Base-by-base conservation (phyloP, 2,888 invertebrate genomes). In the Yponomeuta evonymella region DNA sequence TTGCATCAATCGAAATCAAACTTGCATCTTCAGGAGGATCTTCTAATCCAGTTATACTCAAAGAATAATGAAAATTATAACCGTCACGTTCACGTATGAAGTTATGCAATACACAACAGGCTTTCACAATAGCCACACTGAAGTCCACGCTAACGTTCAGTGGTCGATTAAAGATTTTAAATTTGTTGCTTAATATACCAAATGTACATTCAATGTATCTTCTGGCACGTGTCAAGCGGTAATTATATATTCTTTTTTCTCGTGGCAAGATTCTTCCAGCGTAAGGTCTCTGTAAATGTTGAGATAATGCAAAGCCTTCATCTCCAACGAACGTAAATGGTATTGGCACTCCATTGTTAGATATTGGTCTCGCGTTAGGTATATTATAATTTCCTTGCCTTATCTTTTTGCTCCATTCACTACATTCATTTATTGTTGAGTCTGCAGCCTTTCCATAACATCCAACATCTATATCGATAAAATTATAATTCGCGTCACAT, bases 251-350 rank as follows among this genome's bases (percentile, higher is more conserved):
- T 71, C 43, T 43, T 48, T 72, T 63, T 73, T 72, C 15, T 72
- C 67, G 70, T 69, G 72, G 33, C 58, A 72, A 72, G 29, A n/a
- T 29, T 67, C 69, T 71, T 29, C 72, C 71, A 69, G 70, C 71
- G 62, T 73, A 73, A 58, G 72, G 71, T 72, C 72, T 74, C 70
- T 69, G 69, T 67, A 74, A 70, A 69, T 74, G 70, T 73, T 72
- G 11, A 33, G 71, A 70, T 70, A 73, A 72, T 3, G 67, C 72
- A 74, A 74, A 74, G 15, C 67, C 74, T 72, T 72, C 72, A 71
- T 73, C 72, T 1, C 71, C 72, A 71, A 73, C 65, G 68, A 73
- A 73, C n/a, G 70, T 33, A 72, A 70, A 43, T 43, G 8, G 43
- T 43, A 43, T 43, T 43, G 43, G 43, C 43, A 72, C 58, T 69